phyloP scores from a whole-genome alignment of 2,113 vertebrate genomes.

The Saguinus midas region DNA sequence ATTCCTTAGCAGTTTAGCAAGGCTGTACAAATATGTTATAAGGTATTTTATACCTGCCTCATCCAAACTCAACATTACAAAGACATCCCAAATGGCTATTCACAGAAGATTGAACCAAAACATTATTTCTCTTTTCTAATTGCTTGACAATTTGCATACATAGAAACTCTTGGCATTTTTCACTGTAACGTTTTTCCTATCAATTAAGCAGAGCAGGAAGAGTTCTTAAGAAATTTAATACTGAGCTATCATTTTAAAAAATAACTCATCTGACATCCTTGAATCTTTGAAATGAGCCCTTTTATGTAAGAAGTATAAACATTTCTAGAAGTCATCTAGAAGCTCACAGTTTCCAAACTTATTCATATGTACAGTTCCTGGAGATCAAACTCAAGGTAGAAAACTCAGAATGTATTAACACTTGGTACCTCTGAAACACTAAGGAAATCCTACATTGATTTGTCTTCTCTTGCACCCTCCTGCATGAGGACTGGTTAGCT shows the following conservation, averaged over 20 bases:
- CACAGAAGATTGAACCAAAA: not conserved
- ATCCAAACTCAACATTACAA: not conserved
- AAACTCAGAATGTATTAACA: not conserved
- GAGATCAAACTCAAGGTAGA: not conserved
- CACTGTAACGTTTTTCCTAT: constrained; percentile 23
- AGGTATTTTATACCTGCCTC: not conserved
- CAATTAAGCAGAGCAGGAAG: constrained; percentile 26
- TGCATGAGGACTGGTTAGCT: not conserved
- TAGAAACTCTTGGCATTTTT: not conserved
- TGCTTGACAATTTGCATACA: not conserved
- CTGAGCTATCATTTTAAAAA: not conserved
- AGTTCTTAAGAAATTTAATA: not conserved
- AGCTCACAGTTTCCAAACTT: not conserved
- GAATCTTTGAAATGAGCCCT: not conserved
- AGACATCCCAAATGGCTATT: not conserved
- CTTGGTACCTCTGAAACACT: not conserved
- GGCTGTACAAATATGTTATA: not conserved
- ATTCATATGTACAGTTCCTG: not conserved
- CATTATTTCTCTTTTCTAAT: not conserved
- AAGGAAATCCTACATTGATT: not conserved
- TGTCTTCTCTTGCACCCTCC: not conserved
- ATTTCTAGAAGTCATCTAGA: constrained; percentile 25
- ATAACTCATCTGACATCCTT: not conserved
- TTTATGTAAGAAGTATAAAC: not conserved
- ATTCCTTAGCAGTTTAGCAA: not conserved